Evolutionary conservation across 2,888 invertebrate genomes (phyloP).

Genomic region (Erpobdella octoculata): DNA sequence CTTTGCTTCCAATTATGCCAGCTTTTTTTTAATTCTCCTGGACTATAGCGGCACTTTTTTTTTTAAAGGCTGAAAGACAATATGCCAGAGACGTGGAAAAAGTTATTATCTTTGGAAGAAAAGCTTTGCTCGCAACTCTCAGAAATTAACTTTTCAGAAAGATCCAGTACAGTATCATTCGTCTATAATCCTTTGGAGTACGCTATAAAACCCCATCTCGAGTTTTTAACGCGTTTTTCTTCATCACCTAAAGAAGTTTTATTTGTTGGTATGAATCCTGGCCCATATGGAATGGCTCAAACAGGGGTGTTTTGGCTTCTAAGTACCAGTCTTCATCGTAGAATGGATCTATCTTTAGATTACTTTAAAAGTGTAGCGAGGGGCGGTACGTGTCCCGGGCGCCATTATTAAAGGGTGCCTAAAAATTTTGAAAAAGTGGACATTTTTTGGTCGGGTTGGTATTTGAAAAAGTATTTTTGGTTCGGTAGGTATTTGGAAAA

Average conservation of each 20-base stretch:
- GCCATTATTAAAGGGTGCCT: too few relatives aligned
- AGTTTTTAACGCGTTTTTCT: conserved; percentile 65
- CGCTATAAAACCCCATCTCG: conserved; percentile 68
- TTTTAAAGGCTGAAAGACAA: too few relatives aligned
- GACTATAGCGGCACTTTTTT: too few relatives aligned
- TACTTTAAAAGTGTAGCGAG: background rate
- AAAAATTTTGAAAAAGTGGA: too few relatives aligned
- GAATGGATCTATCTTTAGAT: background rate
- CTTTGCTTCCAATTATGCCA: too few relatives aligned
- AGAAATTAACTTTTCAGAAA: conserved; percentile 55
- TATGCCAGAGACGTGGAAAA: too few relatives aligned
- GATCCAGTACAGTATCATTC: conserved; percentile 56
- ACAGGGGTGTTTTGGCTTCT: conserved; percentile 67
- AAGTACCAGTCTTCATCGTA: background rate
- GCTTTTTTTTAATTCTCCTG: too few relatives aligned
- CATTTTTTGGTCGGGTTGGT: too few relatives aligned
- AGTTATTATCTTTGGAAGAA: conserved; percentile 39
- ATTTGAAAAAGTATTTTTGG: too few relatives aligned
- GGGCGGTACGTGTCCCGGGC: too few relatives aligned
- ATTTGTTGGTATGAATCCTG: conserved; percentile 89
- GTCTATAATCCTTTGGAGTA: conserved; percentile 81
- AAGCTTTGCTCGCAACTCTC: conserved; percentile 51
- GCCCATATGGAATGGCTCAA: conserved; percentile 93
- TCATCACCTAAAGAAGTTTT: conserved; percentile 64
- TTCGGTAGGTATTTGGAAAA: too few relatives aligned